Percentiles rank a stretch among this genome's conserved stretches.
Conservation (phyloP, 2,797 vertebrate genomes). For the Sebastes melanostomus region DNA sequence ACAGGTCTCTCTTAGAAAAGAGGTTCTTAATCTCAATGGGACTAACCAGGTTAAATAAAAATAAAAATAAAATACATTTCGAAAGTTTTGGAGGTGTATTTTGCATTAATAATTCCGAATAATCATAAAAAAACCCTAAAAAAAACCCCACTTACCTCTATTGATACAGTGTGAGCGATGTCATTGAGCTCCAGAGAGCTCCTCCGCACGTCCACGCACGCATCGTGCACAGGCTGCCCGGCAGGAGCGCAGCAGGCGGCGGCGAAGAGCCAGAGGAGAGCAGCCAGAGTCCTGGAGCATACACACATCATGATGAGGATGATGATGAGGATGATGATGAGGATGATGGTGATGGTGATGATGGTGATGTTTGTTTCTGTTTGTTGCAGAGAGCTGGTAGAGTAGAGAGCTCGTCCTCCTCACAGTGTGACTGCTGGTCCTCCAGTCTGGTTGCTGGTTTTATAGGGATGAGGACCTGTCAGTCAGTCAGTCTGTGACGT, state of each 20-base stretch:
- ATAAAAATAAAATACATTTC: too few species aligned
- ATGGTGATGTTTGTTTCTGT: too few species aligned
- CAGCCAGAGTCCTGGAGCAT: neutral
- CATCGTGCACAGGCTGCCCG: neutral
- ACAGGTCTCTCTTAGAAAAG: too few species aligned
- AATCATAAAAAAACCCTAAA: neutral
- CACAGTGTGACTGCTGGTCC: too few species aligned
- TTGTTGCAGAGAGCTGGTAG: neutral
- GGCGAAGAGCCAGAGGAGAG: constrained; percentile 9
- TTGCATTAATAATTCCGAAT: neutral
- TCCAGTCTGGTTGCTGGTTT: neutral
- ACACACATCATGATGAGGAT: too few species aligned
- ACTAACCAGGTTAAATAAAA: too few species aligned
- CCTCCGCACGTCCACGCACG: neutral
- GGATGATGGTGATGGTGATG: too few species aligned
- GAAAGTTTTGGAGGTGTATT: neutral
- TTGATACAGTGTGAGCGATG: neutral
- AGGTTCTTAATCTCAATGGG: too few species aligned
- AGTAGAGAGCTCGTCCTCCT: neutral
- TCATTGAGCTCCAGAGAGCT: constrained; percentile 57
- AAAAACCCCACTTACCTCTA: constrained; percentile 37
- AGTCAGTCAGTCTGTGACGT: constrained; percentile 27
- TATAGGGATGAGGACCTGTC: neutral
- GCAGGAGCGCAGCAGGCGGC: constrained; percentile 22
- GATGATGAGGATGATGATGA: too few species aligned